Base-by-base conservation (phyloP, 2,888 invertebrate species). In the Catocala nupta region DNA sequence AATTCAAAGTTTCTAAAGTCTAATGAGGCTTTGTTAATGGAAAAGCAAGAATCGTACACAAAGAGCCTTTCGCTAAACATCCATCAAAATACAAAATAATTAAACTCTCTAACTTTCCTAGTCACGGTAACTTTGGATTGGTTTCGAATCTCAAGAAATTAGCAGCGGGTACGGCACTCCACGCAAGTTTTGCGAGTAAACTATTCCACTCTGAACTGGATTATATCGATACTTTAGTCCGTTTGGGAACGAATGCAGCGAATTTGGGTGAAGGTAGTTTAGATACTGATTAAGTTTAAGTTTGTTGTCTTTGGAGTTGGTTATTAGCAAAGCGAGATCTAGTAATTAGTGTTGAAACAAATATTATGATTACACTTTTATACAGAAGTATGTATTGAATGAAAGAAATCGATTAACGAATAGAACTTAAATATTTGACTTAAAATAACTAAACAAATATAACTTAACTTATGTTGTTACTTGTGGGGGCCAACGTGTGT, bases 141-240 rank as follows among this genome's bases (percentile, higher is more conserved):
- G 74, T 50, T 73, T 43, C 11, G 45, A 49, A 69, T 65, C 69
- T 59, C 56, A 49, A 65, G 61, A 57, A 74, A 63, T 62, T 71
- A 63, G 66, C 36, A 65, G 39, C 62, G 49, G 42, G 50, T 62
- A 54, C 62, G 13, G 53, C 43, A 39, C 33, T 66, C 62, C 55
- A 59, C 51, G 60, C 59, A 75, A 78, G 76, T 78, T 78, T 69
- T 11, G 55, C 56, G 16, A 5, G 16, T 39, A 12, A 72, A 75
- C 67, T 75, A 66, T 65, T 68, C 45, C 59, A 56, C 68, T 72
- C 39, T 57, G 55, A 47, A 57, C 63, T 59, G 56, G 61, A 55
- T 54, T 59, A 50, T 56, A 48, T 60, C 54, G 63, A 67, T 63
- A 62, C 69, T 75, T 66, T 44, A 55, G 63, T 53, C 55, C 58